Evolutionary conservation across 2,888 invertebrate species (phyloP).

Genomic region (Phorcus lineatus): DNA sequence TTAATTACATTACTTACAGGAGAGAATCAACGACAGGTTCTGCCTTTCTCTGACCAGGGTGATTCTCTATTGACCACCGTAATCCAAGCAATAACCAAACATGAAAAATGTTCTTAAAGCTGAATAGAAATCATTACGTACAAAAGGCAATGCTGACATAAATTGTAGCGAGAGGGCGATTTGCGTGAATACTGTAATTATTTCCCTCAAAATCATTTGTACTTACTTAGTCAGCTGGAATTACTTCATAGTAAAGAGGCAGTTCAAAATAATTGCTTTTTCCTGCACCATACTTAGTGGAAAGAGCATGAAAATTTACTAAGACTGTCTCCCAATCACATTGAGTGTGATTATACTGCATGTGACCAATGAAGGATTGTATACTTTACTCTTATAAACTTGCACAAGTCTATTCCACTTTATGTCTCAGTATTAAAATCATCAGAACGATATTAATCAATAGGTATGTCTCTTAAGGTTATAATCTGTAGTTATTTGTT

Average conservation of each 20-base stretch:
- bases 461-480: too few relatives aligned
- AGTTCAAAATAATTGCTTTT: background rate
- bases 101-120: background rate
- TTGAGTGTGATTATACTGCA: background rate
- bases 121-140: slow-evolving; percentile 6
- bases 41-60: background rate
- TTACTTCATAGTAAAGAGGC: background rate
- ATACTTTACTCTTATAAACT: too few relatives aligned
- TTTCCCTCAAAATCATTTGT: background rate
- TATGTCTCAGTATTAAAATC: too few relatives aligned
- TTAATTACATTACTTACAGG: background rate
- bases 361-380: too few relatives aligned
- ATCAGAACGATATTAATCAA: too few relatives aligned
- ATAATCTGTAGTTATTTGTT: too few relatives aligned
- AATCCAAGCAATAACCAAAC: slow-evolving; percentile 1
- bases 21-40: background rate
- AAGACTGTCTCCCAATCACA: background rate
- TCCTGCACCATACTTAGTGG: background rate
- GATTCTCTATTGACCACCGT: background rate
- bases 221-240: background rate
- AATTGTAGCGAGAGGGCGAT: background rate
- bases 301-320: background rate
- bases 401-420: too few relatives aligned
- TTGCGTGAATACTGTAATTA: background rate
- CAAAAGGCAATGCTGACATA: background rate